Evolutionary conservation across 2,113 vertebrate genomes (phyloP).

Genomic region (Lipotes vexillifer): DNA sequence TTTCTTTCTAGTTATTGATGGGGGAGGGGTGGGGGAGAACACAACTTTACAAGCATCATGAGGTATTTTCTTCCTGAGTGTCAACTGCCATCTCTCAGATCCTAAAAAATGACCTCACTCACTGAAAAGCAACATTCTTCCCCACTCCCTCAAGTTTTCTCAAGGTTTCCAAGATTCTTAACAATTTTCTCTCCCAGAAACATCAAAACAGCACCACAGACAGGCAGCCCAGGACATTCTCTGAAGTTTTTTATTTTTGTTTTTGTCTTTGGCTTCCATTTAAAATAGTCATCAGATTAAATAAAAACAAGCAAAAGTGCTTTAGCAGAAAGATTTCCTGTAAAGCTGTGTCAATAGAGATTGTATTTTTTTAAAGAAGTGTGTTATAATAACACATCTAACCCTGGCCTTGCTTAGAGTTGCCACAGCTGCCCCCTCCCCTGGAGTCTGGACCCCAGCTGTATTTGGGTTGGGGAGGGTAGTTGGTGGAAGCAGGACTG

Average conservation of each 20-base stretch:
- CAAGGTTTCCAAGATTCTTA: slow-evolving; percentile 50
- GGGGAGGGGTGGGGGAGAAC: neutral
- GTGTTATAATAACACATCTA: neutral
- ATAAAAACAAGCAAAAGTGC: slow-evolving; percentile 26
- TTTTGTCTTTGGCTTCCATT: neutral
- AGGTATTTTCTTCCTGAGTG: neutral
- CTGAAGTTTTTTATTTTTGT: neutral
- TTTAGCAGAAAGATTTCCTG: slow-evolving; percentile 37
- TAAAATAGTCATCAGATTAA: slow-evolving; percentile 43
- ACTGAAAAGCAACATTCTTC: slow-evolving; percentile 4
- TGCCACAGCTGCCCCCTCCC: neutral
- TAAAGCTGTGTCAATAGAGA: neutral
- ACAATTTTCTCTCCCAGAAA: slow-evolving; percentile 45
- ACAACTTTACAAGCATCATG: accelerated
- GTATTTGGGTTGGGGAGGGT: no score
- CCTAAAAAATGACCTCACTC: neutral
- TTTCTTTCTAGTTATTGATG: neutral
- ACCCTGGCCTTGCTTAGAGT: neutral
- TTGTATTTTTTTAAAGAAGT: neutral
- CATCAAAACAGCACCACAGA: slow-evolving; percentile 2
- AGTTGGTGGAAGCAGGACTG: neutral
- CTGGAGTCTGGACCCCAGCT: neutral
- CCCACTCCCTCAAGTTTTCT: neutral
- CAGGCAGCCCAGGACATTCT: slow-evolving; percentile 25
- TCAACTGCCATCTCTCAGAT: neutral